Evolutionary conservation across 2,797 vertebrate genomes (phyloP).

Genomic region (Danio tinwini): DNA sequence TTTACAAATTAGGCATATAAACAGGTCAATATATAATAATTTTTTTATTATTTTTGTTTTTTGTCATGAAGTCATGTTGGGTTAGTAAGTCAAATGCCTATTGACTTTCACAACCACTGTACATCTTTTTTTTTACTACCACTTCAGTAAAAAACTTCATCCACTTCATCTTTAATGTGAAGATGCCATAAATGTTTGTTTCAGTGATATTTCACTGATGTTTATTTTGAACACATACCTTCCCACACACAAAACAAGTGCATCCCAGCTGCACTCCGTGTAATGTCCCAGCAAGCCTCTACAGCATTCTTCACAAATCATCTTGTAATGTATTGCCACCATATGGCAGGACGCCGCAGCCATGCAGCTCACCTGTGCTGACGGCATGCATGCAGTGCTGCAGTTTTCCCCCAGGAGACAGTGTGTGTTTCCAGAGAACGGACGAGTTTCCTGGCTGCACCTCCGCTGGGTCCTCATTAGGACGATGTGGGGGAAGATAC

Average conservation of each 20-base stretch:
- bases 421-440: conserved; percentile 34
- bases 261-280: not conserved
- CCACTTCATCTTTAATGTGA: not conserved
- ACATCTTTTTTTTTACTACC: no score
- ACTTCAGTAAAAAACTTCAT: no score
- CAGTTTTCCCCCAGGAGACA: conserved; percentile 50
- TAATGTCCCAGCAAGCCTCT: not conserved
- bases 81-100: not conserved
- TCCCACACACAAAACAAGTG: not conserved
- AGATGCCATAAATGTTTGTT: not conserved
- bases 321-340: conserved; percentile 9
- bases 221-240: not conserved
- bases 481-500: conserved; percentile 31
- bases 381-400: conserved; percentile 41
- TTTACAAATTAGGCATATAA: not conserved
- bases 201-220: not conserved
- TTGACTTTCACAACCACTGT: not conserved
- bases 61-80: not conserved
- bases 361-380: conserved; percentile 51
- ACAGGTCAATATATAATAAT: not conserved
- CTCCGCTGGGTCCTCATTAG: conserved; percentile 62
- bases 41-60: no score
- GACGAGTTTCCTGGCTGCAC: conserved; percentile 56
- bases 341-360: conserved; percentile 17
- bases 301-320: not conserved